Percentiles rank a stretch among this genome's conserved stretches.
Conservation (phyloP, 2,113 vertebrate species). For the Phalacrocorax carbo region DNA sequence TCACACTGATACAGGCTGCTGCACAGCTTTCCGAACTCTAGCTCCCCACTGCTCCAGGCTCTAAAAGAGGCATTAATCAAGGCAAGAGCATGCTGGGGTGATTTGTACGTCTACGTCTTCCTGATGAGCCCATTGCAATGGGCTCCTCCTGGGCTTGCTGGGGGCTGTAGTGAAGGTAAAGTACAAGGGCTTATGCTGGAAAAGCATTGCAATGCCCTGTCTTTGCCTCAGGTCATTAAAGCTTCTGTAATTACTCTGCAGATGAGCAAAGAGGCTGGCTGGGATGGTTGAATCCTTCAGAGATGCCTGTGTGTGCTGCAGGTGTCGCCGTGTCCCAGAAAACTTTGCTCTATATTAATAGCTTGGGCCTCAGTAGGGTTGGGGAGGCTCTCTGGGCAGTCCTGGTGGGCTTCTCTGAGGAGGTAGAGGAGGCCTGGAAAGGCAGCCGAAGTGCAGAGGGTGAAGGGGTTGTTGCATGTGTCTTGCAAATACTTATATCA, state of each 20-base stretch:
- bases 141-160: background rate
- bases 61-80: background rate
- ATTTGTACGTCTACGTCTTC: background rate
- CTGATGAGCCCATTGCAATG: background rate
- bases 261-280: background rate
- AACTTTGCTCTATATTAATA: background rate
- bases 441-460: accelerated
- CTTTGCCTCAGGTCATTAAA: background rate
- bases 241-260: background rate
- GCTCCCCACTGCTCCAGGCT: background rate
- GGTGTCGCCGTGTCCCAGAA: background rate
- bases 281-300: background rate
- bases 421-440: background rate
- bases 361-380: background rate
- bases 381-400: background rate
- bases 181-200: background rate
- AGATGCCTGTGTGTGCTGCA: background rate
- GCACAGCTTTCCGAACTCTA: background rate
- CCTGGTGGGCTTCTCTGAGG: background rate
- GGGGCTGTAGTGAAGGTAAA: background rate
- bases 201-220: background rate
- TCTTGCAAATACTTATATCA: background rate
- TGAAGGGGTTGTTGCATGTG: background rate
- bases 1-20: background rate
- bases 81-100: background rate